Evolutionary conservation across 1,140 invertebrate species (phyloP).

Genomic region (Drosophila oshimai): DNA sequence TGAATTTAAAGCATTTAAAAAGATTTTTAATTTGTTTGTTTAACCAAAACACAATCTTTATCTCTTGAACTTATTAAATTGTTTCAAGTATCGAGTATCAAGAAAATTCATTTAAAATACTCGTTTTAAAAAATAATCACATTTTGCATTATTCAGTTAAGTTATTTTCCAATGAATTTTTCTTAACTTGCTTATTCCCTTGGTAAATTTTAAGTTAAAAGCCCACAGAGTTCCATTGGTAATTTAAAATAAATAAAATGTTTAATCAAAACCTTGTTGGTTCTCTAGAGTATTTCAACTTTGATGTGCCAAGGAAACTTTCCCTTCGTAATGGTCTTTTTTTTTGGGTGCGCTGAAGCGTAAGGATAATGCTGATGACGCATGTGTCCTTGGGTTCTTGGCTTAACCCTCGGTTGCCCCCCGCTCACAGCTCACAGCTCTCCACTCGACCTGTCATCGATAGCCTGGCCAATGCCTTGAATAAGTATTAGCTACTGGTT

Average conservation of each 20-base stretch:
- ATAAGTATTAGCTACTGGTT: constrained; percentile 40
- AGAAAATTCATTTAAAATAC: too few species aligned
- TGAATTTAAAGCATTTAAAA: too few species aligned
- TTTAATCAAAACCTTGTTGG: neutral
- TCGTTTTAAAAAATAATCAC: too few species aligned
- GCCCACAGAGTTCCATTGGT: too few species aligned
- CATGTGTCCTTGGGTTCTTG: constrained; percentile 21
- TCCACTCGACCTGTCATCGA: constrained; percentile 41
- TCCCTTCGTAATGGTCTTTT: constrained; percentile 13
- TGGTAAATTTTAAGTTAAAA: neutral
- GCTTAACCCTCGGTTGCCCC: neutral
- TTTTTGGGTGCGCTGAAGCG: constrained; percentile 55
- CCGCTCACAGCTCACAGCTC: neutral
- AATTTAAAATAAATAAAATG: neutral
- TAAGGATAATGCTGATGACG: constrained; percentile 58
- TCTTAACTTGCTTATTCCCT: neutral
- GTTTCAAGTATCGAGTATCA: too few species aligned
- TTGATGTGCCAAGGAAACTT: neutral
- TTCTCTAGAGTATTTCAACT: constrained; percentile 20
- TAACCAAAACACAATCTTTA: too few species aligned
- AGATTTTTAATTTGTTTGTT: too few species aligned
- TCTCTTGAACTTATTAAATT: too few species aligned
- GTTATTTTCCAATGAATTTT: too few species aligned
- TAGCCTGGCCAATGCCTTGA: constrained; percentile 38
- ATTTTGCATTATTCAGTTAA: too few species aligned